Base-by-base conservation (phyloP, 1,140 invertebrate species). In the Probaryconus sp. region DNA sequence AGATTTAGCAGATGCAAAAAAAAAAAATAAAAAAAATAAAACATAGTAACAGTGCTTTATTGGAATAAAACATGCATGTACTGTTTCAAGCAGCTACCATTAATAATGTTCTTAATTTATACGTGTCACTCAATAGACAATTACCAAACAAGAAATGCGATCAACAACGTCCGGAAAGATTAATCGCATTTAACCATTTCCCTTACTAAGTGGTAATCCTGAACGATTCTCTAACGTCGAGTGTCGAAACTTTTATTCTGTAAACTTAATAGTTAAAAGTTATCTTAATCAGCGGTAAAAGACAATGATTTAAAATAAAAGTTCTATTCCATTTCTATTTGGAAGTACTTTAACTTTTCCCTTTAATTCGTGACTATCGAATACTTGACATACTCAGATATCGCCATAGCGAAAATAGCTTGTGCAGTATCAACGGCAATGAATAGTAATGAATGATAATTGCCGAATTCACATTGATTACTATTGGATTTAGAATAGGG, bases 371-470 rank as follows among this genome's bases (percentile, higher is more conserved):
- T 10, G 24, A 6, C 13, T 28, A 48, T 31, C 33, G 20, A 53
- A 56, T 43, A 17, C 17, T 28, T 33, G 51, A 56, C 37, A 43
- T 42, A 43, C 24, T 56, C 38, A 43, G 26, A 42, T 42, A 33
- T 10, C 20, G 20, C 11, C 30, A n/a, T n/a, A n/a, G n/a, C n/a
- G 42, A 60, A 47, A 37, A 47, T 47, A 37, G 40, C 37, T 37
- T 1, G 38, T 26, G 10, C 24, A 40, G 7, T 45, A 58, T 58
- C 40, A 47, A 50, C 40, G n/a, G 5, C 30, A 53, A 53, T 53
- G 60, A 64, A 53, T 37, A 30, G 50, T 56, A 67, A 56, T 67
- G 26, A 56, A 56, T 31, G 43, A 43, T 68, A 43, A 68, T 58
- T 58, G 37, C 50, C 33, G 11, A 58, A 67, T 50, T 56, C 24